Percentiles rank a stretch among this genome's conserved stretches.
These are phyloP conservation scores for Sinocyclocheilus rhinocerous DNA, from an alignment of 2,113 vertebrate genomes.

Conservation along the genomic window DNA sequence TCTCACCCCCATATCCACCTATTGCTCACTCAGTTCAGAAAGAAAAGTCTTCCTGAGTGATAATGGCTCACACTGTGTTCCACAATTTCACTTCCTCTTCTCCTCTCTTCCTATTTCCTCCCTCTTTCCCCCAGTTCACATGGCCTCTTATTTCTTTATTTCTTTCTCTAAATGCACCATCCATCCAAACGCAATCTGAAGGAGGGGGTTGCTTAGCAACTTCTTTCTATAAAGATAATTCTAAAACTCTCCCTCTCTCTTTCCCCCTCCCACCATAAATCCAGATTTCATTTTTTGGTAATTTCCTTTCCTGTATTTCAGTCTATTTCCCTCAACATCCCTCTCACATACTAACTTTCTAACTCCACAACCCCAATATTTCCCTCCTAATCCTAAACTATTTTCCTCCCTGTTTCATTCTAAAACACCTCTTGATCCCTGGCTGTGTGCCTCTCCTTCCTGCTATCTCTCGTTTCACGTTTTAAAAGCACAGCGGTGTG, in stretches of 20 bases:
- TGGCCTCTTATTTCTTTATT: slow-evolving; percentile 27
- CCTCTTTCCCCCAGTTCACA: slow-evolving; percentile 44
- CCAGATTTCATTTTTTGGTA: not conserved
- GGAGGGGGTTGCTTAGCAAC: slow-evolving; percentile 69
- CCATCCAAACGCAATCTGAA: slow-evolving; percentile 39
- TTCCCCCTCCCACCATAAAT: not conserved
- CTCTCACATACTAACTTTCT: slow-evolving; percentile 5
- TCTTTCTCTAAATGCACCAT: slow-evolving; percentile 53
- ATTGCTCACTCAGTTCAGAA: not conserved
- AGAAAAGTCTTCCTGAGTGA: not conserved
- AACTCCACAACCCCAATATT: not conserved
- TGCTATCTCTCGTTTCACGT: not conserved
- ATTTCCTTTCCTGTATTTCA: not conserved
- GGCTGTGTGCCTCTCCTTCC: not conserved
- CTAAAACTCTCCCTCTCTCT: slow-evolving; percentile 19
- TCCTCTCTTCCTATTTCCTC: slow-evolving; percentile 26
- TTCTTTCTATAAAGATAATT: slow-evolving; percentile 58
- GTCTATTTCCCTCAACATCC: not conserved
- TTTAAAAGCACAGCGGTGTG: not conserved
- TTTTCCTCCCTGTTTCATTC: not conserved
- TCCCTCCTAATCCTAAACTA: not conserved
- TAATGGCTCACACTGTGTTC: not conserved
- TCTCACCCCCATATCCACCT: slow-evolving; percentile 4
- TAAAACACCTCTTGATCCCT: slow-evolving; percentile 1
- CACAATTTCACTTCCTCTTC: slow-evolving; percentile 33